Evolutionary conservation across 1,140 invertebrate genomes (phyloP).

Genomic region (Drosophila sechellia): DNA sequence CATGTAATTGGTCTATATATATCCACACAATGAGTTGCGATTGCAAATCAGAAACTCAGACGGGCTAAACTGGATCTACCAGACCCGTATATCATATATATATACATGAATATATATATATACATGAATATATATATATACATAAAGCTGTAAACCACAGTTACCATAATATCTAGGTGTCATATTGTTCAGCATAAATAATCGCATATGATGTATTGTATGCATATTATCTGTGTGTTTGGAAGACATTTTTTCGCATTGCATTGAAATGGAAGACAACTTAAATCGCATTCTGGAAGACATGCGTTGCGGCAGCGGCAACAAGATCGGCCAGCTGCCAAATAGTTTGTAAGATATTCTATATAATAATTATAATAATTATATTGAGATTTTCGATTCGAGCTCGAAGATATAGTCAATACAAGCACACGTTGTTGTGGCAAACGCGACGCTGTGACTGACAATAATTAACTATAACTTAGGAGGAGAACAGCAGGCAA

Average conservation of each 20-base stretch:
- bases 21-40: conserved; percentile 74
- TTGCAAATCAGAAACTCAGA: conserved; percentile 75
- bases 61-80: conserved; percentile 61
- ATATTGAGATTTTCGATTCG: conserved; percentile 30
- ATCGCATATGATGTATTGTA: conserved; percentile 34
- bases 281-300: conserved; percentile 79
- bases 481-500: conserved; percentile 44
- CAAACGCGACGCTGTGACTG: conserved; percentile 80
- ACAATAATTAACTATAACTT: conserved; percentile 79
- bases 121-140: conserved; percentile 21
- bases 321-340: conserved; percentile 42
- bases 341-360: conserved; percentile 52
- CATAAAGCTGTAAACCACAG: conserved; percentile 4
- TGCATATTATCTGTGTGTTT: conserved; percentile 65
- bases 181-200: conserved; percentile 40
- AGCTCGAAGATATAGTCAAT: conserved; percentile 54
- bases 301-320: conserved; percentile 56
- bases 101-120: conserved; percentile 39
- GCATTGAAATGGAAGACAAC: conserved; percentile 63
- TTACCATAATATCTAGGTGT: conserved; percentile 41
- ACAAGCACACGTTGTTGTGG: conserved; percentile 67
- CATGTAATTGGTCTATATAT: conserved; percentile 71
- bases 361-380: conserved; percentile 29
- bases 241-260: conserved; percentile 84
- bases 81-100: conserved; percentile 64